phyloP scores from a whole-genome alignment of 1,140 invertebrate genomes.

The Tachypleus tridentatus region DNA sequence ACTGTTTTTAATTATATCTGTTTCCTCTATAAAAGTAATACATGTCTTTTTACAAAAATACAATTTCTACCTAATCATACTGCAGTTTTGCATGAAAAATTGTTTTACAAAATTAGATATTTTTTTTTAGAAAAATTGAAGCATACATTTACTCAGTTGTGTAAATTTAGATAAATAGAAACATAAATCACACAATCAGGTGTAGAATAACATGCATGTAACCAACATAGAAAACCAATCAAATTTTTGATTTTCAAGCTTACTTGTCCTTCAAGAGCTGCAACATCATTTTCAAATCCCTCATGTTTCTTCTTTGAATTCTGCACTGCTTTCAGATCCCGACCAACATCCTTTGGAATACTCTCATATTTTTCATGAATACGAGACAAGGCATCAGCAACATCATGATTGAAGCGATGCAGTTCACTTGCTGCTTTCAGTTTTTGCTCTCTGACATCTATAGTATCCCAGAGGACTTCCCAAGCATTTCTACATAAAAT shows the following conservation, averaged over 20 bases:
- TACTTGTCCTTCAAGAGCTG: constrained; percentile 83
- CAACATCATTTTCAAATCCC: constrained; percentile 86
- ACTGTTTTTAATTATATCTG: neutral
- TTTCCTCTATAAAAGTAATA: neutral
- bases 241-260: constrained; percentile 35
- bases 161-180: no score
- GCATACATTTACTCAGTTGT: no score
- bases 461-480: constrained; percentile 44
- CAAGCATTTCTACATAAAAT: neutral
- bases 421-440: constrained; percentile 87
- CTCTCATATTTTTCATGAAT: constrained; percentile 76
- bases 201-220: no score
- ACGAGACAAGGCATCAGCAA: constrained; percentile 76
- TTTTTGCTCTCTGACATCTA: constrained; percentile 69
- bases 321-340: constrained; percentile 75
- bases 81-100: no score
- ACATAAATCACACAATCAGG: no score
- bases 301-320: constrained; percentile 75
- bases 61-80: no score
- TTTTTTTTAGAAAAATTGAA: no score
- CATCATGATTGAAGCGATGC: constrained; percentile 91
- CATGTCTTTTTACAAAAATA: no score
- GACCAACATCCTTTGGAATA: constrained; percentile 67
- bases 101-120: no score
- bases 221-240: neutral